A percentile compares a stretch with the other conserved stretches of the same genome.
phyloP scores from a whole-genome alignment of 2,888 invertebrate species.

The Calameuta pallipes region DNA sequence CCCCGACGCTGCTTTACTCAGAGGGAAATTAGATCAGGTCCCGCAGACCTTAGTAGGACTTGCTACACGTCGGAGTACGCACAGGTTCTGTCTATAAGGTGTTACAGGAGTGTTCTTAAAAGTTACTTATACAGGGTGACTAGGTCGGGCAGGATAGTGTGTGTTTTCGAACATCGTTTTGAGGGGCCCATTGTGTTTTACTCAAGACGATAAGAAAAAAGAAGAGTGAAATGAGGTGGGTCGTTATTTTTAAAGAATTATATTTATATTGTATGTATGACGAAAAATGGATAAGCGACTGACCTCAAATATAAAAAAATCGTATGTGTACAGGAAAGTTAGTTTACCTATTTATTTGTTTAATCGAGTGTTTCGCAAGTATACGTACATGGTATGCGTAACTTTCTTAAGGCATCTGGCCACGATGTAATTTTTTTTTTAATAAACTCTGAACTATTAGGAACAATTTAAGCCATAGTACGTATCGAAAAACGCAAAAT shows the following conservation, averaged over 20 bases:
- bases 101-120: background rate
- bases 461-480: too few species aligned
- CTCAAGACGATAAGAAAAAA: background rate
- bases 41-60: slow-evolving; percentile 23
- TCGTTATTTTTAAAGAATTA: background rate
- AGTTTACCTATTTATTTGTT: background rate
- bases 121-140: background rate
- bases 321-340: background rate
- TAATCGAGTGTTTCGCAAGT: background rate
- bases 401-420: too few species aligned
- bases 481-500: too few species aligned
- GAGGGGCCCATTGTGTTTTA: background rate
- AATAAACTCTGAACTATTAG: too few species aligned
- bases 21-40: slow-evolving; percentile 26
- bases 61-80: slow-evolving; percentile 27
- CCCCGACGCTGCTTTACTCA: background rate
- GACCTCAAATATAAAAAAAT: background rate
- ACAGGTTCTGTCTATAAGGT: background rate
- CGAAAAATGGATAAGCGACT: background rate
- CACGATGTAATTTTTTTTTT: too few species aligned
- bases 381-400: background rate
- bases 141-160: background rate
- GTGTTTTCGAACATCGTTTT: background rate
- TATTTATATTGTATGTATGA: background rate
- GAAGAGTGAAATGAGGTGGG: background rate